Base-by-base conservation (phyloP, 2,888 invertebrate species). In the Eupithecia centaureata region DNA sequence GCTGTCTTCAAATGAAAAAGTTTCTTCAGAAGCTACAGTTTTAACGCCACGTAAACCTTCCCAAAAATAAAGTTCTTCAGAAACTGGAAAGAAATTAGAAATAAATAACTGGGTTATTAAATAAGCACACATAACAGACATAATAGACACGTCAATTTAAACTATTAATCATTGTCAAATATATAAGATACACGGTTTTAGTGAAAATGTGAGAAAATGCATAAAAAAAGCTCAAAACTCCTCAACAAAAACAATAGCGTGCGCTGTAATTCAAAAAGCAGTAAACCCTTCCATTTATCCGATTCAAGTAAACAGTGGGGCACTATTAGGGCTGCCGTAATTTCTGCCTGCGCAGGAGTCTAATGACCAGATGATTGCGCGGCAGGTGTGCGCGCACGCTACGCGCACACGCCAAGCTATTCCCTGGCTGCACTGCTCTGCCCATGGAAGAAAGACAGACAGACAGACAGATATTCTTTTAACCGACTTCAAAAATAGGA, bases 361-460 rank as follows among this genome's bases (percentile, higher is more conserved):
- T 70, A 70, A 70, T 67, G 64, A 61, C 86, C 88, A 82, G 86
- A 86, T 91, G 88, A 91, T 91, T 87, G 87, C 74, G 78, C 77
- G 79, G 89, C 91, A 91, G 91, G 89, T 91, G 90, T 86, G 81
- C 81, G 79, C 77, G 80, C 89, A 90, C 90, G 89, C 88, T 81
- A 87, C 76, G 80, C 85, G 90, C 90, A 87, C 90, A 90, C 88
- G 89, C 88, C 89, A 87, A 84, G 79, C 80, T 78, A 30, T 42
- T 25, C 61, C 57, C 56, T 61, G 38, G 52, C 38, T 51, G n/a
- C n/a, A n/a, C 47, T 65, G 33, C 33, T 25, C 57, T 57, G 32
- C n/a, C n/a, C n/a, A n/a, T n/a, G n/a, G n/a, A n/a, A n/a, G n/a
- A n/a, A n/a, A n/a, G n/a, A n/a, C n/a, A n/a, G n/a, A 4, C 47